These are phyloP conservation scores for Callorhinus ursinus DNA, from an alignment of 2,113 vertebrate species.

Conservation along the genomic window DNA sequence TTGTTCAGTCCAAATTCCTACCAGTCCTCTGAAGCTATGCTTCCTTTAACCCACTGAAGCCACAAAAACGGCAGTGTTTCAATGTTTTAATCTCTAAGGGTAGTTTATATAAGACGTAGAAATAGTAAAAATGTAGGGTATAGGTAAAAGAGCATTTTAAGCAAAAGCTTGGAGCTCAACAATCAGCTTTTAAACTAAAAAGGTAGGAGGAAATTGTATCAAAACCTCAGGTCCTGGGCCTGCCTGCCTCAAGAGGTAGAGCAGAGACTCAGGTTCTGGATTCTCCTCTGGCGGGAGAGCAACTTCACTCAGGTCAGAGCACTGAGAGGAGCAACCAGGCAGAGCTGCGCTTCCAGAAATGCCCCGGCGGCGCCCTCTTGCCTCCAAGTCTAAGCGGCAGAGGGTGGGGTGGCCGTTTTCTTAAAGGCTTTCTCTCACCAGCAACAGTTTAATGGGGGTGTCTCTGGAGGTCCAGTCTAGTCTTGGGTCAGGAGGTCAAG, in stretches of 20 bases:
- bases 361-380: neutral
- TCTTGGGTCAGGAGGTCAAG: constrained; percentile 42
- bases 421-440: neutral
- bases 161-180: constrained; percentile 83
- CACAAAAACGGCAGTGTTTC: constrained; percentile 72
- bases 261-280: constrained; percentile 74
- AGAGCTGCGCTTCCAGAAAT: rapidly evolving
- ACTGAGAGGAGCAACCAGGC: no score
- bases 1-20: neutral
- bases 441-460: neutral
- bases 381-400: neutral
- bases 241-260: constrained; percentile 58
- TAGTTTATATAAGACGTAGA: constrained; percentile 84
- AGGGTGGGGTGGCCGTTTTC: neutral
- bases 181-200: constrained; percentile 76
- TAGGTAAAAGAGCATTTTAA: constrained; percentile 79
- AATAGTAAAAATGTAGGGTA: constrained; percentile 76
- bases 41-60: neutral
- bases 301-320: neutral
- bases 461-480: neutral
- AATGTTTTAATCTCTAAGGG: constrained; percentile 77
- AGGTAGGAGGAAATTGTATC: neutral
- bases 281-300: neutral
- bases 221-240: neutral
- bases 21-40: constrained; percentile 8